phyloP scores from a whole-genome alignment of 1,140 invertebrate genomes.

The Rhagoletis pomonella region DNA sequence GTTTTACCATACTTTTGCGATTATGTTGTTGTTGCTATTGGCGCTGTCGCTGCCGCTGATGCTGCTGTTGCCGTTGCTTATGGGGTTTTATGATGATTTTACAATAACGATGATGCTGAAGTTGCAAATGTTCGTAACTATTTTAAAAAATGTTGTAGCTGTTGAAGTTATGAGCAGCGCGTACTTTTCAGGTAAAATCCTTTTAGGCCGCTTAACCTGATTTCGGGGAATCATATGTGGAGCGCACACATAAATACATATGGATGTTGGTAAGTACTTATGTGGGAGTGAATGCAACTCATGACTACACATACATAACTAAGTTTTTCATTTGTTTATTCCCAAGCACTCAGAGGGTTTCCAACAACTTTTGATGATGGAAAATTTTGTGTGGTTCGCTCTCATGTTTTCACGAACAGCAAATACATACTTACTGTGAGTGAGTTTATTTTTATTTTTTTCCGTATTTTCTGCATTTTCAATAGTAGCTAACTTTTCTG shows the following conservation, averaged over 20 bases:
- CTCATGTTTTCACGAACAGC: conserved; percentile 5
- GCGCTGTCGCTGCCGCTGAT: neutral
- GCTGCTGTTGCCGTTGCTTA: neutral
- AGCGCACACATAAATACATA: neutral
- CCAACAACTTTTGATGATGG: neutral
- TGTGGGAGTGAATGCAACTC: neutral
- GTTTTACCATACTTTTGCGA: neutral
- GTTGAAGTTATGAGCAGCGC: conserved; percentile 23
- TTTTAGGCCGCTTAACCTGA: conserved; percentile 46
- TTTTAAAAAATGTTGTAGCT: conserved; percentile 1
- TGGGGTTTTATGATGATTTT: neutral
- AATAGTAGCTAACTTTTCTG: conserved; percentile 12
- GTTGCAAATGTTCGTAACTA: conserved; percentile 33
- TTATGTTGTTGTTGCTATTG: neutral
- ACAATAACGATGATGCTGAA: conserved; percentile 34
- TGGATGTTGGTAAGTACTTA: neutral
- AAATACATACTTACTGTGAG: neutral
- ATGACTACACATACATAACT: neutral
- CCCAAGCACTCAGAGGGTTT: neutral
- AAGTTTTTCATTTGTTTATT: neutral
- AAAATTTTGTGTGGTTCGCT: neutral
- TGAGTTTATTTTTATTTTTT: neutral
- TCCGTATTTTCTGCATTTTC: neutral
- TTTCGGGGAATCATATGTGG: conserved; percentile 22
- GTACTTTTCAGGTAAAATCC: neutral